phyloP scores from a whole-genome alignment of 2,797 vertebrate genomes.

The Spheniscus humboldti region DNA sequence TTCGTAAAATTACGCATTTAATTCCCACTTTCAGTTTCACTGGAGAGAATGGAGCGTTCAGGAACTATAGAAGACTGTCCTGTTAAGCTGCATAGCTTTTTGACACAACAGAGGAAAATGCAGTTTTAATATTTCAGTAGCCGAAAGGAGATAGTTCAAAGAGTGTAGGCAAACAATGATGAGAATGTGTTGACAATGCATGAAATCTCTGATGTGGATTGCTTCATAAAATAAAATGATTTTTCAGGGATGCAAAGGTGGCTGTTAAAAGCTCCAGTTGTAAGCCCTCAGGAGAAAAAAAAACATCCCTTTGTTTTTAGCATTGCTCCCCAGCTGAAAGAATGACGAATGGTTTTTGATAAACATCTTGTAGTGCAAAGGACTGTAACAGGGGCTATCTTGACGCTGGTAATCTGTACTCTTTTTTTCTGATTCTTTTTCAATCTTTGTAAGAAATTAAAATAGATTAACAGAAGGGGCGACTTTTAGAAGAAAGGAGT shows the following conservation, averaged over 20 bases:
- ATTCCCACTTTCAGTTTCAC: background rate
- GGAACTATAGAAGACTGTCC: background rate
- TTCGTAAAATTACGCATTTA: background rate
- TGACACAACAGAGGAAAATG: background rate
- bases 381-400: background rate
- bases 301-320: background rate
- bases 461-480: background rate
- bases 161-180: slow-evolving; percentile 19
- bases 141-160: slow-evolving; percentile 32
- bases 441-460: background rate
- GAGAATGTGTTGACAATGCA: slow-evolving; percentile 39
- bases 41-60: background rate
- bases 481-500: background rate
- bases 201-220: slow-evolving; percentile 37
- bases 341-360: background rate
- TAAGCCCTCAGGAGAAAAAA: background rate
- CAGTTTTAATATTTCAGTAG: slow-evolving; percentile 34
- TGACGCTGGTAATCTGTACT: background rate
- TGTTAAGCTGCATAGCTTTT: background rate
- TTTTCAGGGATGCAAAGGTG: background rate
- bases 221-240: slow-evolving; percentile 1
- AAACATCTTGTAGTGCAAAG: background rate
- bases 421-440: background rate
- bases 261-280: background rate
- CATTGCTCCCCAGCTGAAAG: background rate